Conservation (phyloP, 1,140 invertebrate species). For the Gryon sp. region DNA sequence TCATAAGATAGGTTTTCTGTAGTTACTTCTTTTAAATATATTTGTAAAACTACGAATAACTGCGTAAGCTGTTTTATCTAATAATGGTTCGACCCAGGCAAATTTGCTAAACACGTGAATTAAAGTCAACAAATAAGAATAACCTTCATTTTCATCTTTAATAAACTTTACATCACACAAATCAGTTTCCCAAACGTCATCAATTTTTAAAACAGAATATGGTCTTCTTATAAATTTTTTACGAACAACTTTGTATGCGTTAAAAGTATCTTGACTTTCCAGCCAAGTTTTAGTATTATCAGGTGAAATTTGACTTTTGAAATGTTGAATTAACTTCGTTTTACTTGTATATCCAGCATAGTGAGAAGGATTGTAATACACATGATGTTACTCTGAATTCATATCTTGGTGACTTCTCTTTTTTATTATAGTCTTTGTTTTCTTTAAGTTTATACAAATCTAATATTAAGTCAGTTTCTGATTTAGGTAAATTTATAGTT, state of each 20-base stretch:
- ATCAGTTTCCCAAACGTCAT: constrained; percentile 37
- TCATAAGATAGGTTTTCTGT: too few species aligned
- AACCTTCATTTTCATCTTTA: constrained; percentile 6
- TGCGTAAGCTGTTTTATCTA: constrained; percentile 10
- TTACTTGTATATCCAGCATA: too few species aligned
- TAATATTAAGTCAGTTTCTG: too few species aligned
- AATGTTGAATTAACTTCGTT: too few species aligned
- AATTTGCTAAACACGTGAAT: constrained; percentile 39
- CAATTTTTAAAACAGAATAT: constrained; percentile 33
- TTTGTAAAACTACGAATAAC: too few species aligned
- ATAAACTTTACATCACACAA: constrained; percentile 15
- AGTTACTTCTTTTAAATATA: too few species aligned
- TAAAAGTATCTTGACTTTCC: constrained; percentile 24
- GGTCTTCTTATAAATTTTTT: constrained; percentile 16
- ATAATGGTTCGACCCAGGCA: constrained; percentile 34
- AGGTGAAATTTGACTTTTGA: background rate
- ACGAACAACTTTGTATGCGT: constrained; percentile 1
- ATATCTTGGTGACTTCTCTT: too few species aligned
- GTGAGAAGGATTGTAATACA: too few species aligned
- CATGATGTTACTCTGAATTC: too few species aligned
- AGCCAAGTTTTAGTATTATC: constrained; percentile 17
- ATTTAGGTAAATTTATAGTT: too few species aligned
- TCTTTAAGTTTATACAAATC: too few species aligned
- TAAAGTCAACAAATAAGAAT: constrained; percentile 10
- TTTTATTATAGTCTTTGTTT: too few species aligned